phyloP scores from a whole-genome alignment of 2,888 invertebrate genomes.

The Tenodera sinensis region DNA sequence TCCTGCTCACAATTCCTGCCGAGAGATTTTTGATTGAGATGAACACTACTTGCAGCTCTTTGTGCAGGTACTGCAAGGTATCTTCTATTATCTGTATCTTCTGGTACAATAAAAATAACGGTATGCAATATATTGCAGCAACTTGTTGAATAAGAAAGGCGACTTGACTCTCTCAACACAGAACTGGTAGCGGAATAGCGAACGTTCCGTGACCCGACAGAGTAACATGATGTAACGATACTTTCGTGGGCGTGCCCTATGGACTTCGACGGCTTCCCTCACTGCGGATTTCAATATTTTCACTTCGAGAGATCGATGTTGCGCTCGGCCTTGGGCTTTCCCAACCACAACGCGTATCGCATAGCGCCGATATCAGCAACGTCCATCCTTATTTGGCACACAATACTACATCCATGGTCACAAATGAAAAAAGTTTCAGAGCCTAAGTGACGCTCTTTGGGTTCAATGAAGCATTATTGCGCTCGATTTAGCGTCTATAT shows the following conservation, averaged over 20 bases:
- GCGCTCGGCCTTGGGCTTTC: not conserved
- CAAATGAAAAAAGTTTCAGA: too few species aligned
- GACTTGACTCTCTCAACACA: not conserved
- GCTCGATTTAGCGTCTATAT: too few species aligned
- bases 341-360: not conserved
- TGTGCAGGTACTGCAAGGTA: too few species aligned
- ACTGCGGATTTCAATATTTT: not conserved
- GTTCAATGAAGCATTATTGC: too few species aligned
- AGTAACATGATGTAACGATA: not conserved
- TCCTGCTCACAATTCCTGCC: too few species aligned
- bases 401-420: too few species aligned
- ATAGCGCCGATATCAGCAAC: not conserved
- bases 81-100: too few species aligned
- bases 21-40: too few species aligned
- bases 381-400: too few species aligned
- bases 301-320: not conserved
- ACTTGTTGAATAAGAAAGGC: not conserved
- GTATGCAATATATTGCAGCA: not conserved
- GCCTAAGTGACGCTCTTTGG: too few species aligned
- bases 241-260: not conserved
- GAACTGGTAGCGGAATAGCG: not conserved
- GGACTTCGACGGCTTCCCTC: not conserved
- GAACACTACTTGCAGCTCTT: too few species aligned
- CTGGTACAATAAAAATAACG: too few species aligned
- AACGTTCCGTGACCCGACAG: not conserved